Evolutionary conservation across 2,888 invertebrate genomes (phyloP).

Genomic region (Apodemia duryi): DNA sequence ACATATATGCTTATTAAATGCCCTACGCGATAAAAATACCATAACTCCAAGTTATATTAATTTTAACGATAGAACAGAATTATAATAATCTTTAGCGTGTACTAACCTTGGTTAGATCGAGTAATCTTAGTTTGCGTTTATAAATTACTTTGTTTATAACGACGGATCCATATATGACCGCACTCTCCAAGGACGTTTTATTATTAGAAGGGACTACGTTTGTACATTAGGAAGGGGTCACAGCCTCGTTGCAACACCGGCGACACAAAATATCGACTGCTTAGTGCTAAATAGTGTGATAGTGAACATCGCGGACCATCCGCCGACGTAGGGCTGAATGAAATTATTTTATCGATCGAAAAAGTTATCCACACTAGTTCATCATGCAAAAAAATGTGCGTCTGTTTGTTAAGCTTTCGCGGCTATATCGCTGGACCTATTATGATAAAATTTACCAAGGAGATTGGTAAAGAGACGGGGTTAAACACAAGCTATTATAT

Average conservation of each 20-base stretch:
- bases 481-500: too few species aligned
- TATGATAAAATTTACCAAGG: too few species aligned
- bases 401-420: too few species aligned
- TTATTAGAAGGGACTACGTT: slow-evolving; percentile 20
- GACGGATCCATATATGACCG: slow-evolving; percentile 15
- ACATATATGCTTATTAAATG: too few species aligned
- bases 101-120: slow-evolving; percentile 3
- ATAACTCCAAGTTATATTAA: background rate
- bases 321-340: background rate
- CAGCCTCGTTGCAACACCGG: slow-evolving; percentile 7
- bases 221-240: slow-evolving; percentile 17
- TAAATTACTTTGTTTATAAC: slow-evolving; percentile 14
- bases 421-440: too few species aligned
- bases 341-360: background rate
- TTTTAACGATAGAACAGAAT: slow-evolving; percentile 1
- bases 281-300: slow-evolving; percentile 2
- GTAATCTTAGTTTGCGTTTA: slow-evolving; percentile 6
- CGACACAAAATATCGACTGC: slow-evolving; percentile 1
- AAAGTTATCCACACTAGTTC: too few species aligned
- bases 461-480: too few species aligned
- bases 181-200: slow-evolving; percentile 24
- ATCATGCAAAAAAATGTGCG: too few species aligned
- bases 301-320: background rate
- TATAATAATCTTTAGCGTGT: slow-evolving; percentile 2
- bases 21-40: too few species aligned